Percentiles rank a stretch among this genome's conserved stretches.
Evolutionary conservation across 2,797 vertebrate species (phyloP).

Genomic region (Hypotaenidia philippensis): DNA sequence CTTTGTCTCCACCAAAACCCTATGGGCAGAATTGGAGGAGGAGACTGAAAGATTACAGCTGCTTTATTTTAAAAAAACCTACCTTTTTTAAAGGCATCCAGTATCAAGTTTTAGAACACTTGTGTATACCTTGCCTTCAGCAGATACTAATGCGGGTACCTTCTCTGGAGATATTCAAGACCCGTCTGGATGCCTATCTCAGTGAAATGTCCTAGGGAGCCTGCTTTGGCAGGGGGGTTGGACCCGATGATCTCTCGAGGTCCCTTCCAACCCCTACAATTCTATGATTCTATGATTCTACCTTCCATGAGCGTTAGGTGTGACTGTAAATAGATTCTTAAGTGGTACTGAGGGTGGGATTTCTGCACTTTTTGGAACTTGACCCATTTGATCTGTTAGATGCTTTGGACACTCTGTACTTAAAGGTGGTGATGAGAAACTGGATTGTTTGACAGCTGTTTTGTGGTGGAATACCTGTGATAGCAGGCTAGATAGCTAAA

Average conservation of each 20-base stretch:
- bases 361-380: neutral
- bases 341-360: neutral
- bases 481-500: neutral
- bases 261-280: too few relatives aligned
- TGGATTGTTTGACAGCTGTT: neutral
- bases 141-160: neutral
- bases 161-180: too few relatives aligned
- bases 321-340: neutral
- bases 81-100: neutral
- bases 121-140: neutral
- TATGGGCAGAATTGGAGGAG: neutral
- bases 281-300: too few relatives aligned
- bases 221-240: too few relatives aligned
- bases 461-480: neutral
- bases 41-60: neutral
- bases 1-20: neutral
- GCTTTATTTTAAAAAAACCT: neutral
- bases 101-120: neutral
- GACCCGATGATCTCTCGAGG: too few relatives aligned
- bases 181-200: too few relatives aligned
- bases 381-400: neutral
- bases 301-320: neutral
- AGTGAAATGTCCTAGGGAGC: too few relatives aligned
- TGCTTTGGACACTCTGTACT: neutral
- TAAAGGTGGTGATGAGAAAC: neutral